Evolutionary conservation across 1,140 invertebrate genomes (phyloP).

Genomic region (Drosophila nasuta): DNA sequence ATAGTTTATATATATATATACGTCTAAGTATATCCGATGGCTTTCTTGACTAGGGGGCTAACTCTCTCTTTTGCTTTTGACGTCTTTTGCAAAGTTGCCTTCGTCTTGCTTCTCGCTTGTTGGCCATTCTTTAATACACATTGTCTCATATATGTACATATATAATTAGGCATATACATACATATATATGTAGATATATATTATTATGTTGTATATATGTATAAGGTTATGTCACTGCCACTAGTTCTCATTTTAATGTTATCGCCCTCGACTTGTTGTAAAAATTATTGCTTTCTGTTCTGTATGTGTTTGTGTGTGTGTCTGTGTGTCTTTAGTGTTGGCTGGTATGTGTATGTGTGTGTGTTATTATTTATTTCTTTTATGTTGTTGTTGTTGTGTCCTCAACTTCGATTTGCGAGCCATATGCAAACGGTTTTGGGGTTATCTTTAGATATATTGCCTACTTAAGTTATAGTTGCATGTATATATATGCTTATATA

Average conservation of each 20-base stretch:
- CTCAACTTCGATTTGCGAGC: conserved; percentile 73
- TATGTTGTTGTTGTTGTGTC: conserved; percentile 41
- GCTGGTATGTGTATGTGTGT: conserved; percentile 39
- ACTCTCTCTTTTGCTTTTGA: conserved; percentile 6
- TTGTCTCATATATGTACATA: conserved; percentile 28
- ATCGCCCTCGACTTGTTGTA: conserved; percentile 51
- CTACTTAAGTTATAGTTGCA: conserved; percentile 77
- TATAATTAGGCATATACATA: conserved; percentile 22
- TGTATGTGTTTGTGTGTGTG: conserved; percentile 38
- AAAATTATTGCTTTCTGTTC: conserved; percentile 81
- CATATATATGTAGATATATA: conserved; percentile 29
- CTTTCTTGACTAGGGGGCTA: conserved; percentile 25
- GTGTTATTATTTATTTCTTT: conserved; percentile 19
- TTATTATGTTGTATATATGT: conserved; percentile 33
- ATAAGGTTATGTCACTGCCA: conserved; percentile 74
- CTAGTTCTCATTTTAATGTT: conserved; percentile 57
- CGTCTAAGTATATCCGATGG: conserved; percentile 55
- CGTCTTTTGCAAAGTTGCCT: conserved; percentile 11
- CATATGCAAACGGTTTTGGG: conserved; percentile 70
- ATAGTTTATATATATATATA: conserved; percentile 25
- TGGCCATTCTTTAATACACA: conserved; percentile 61
- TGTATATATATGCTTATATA: conserved; percentile 70
- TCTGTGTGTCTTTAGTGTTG: conserved; percentile 8
- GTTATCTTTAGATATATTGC: conserved; percentile 76
- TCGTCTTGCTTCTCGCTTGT: conserved; percentile 7